These are phyloP conservation scores for Yponomeuta evonymella DNA, from an alignment of 2,888 invertebrate species.

Conservation along the genomic window DNA sequence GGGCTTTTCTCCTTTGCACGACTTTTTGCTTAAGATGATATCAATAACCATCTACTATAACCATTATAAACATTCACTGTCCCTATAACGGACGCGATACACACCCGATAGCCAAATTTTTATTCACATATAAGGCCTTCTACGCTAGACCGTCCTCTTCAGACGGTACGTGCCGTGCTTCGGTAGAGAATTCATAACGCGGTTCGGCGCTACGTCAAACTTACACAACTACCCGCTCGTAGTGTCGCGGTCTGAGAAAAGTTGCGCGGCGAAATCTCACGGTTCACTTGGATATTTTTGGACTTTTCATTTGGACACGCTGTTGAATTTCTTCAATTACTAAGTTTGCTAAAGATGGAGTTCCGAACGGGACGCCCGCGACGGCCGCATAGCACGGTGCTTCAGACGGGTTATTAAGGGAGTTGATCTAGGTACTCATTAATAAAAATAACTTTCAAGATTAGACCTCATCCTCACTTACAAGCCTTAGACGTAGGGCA, in stretches of 20 bases:
- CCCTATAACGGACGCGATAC: too few relatives aligned
- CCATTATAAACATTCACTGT: too few relatives aligned
- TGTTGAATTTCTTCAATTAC: background rate
- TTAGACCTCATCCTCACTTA: too few relatives aligned
- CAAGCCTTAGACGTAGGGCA: too few relatives aligned
- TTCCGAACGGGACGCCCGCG: background rate
- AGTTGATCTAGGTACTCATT: too few relatives aligned
- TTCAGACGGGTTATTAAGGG: too few relatives aligned
- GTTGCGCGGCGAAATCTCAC: background rate
- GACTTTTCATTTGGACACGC: background rate
- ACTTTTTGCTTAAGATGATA: too few relatives aligned
- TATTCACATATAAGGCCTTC: background rate
- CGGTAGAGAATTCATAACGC: slow-evolving; percentile 1
- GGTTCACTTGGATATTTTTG: slow-evolving; percentile 1
- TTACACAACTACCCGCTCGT: background rate
- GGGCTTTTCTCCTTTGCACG: too few relatives aligned
- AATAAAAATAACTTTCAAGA: too few relatives aligned
- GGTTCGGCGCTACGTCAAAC: slow-evolving; percentile 4
- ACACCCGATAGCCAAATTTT: too few relatives aligned
- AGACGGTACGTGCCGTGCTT: background rate
- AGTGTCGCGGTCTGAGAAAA: background rate
- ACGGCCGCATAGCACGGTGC: too few relatives aligned
- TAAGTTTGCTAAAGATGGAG: background rate
- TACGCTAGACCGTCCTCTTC: background rate
- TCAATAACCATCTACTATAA: too few relatives aligned